Percentiles rank a stretch among this genome's conserved stretches.
Evolutionary conservation across 2,797 vertebrate species (phyloP).

Genomic region (Paramormyrops hopkinsi): DNA sequence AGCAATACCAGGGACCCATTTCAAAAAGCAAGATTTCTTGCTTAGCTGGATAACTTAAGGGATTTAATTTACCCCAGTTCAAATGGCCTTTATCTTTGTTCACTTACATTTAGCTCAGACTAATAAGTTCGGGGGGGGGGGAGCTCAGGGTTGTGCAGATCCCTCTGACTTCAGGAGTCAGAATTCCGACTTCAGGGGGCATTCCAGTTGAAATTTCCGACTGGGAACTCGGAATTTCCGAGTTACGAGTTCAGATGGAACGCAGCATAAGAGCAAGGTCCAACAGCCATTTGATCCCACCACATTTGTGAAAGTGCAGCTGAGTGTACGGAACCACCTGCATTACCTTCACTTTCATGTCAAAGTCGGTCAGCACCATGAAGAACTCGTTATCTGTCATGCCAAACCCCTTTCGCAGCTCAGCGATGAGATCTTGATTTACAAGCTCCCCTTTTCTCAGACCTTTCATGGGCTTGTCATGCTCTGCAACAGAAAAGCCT

Average conservation of each 20-base stretch:
- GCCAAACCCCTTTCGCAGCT: constrained; percentile 73
- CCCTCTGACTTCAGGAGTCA: neutral
- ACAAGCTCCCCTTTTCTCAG: constrained; percentile 70
- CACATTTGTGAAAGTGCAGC: neutral
- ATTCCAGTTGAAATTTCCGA: neutral
- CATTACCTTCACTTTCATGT: constrained; percentile 77
- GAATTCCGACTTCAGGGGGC: neutral
- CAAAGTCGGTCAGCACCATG: constrained; percentile 78
- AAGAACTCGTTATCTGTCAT: constrained; percentile 81
- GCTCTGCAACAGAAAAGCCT: constrained; percentile 56
- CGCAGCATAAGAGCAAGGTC: neutral
- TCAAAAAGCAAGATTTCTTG: neutral
- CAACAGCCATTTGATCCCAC: neutral
- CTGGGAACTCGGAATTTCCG: neutral
- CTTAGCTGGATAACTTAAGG: neutral
- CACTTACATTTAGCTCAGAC: neutral
- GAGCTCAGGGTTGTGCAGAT: neutral
- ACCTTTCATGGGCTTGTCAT: constrained; percentile 75
- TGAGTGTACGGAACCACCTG: neutral
- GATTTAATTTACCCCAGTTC: neutral
- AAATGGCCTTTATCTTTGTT: neutral
- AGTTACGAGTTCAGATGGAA: neutral
- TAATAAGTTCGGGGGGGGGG: neutral
- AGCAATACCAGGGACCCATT: neutral
- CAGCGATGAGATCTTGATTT: constrained; percentile 70